Evolutionary conservation across 2,888 invertebrate genomes (phyloP), one percentile per base, ranked within the genome.

Genomic region (Drosophila eohydei): DNA sequence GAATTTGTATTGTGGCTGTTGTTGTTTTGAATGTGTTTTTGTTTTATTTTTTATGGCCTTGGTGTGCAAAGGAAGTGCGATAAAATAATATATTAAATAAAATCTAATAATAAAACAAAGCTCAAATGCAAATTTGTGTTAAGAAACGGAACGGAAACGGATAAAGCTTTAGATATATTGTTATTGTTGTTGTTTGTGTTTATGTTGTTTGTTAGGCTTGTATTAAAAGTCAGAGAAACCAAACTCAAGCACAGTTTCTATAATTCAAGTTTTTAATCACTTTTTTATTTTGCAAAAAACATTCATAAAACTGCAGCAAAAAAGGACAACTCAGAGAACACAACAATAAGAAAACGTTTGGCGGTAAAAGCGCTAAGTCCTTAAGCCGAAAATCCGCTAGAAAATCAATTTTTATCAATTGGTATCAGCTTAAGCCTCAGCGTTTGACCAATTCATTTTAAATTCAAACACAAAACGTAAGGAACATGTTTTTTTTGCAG

Each of bases 61-160:
- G 71, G 62, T 69, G 68, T 80, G 78, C 72, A 67, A 69, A 72
- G n/a, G 3, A 75, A 58, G 52, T 64, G 72, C 38, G 44, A 56
- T 58, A 36, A 60, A 26, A 5, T 54, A 30, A 50, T 12, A 11
- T n/a, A 3, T 36, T 12, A 41, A 44, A 21, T n/a, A 50, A 51
- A 32, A 48, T 8, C 4, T 9, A 8, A 44, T 41, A 74, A 67
- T 51, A 55, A 57, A 51, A 44, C 14, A 41, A 36, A 70, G 66
- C 41, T 69, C 28, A 44, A 58, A 78, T 50, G 74, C 64, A 65
- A 62, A 65, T 58, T 66, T 51, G n/a, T 70, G 52, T 75, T 48
- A 43, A 54, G 44, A 16, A 78, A 73, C 64, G 64, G 34, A 78
- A 78, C 58, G 56, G 38, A 73, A 77, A 69, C 30, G 52, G 38